phyloP scores from a whole-genome alignment of 2,888 invertebrate species.

The Drosophila affinis region DNA sequence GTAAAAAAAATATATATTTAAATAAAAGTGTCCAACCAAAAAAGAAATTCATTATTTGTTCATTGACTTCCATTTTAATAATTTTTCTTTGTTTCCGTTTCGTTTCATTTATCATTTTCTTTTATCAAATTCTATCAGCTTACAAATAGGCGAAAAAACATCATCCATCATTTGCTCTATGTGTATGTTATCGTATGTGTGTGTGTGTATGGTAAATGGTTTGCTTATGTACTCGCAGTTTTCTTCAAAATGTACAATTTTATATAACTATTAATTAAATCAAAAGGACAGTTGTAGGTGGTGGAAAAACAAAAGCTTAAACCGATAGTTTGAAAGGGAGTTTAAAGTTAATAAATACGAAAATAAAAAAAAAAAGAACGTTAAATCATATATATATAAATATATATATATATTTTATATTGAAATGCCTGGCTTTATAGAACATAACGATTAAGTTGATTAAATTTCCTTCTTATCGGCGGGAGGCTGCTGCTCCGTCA shows the following conservation, averaged over 20 bases:
- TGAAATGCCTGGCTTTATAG: conserved; percentile 48
- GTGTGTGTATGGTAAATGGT: neutral
- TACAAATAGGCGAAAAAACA: conserved; percentile 50
- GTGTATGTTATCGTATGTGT: conserved; percentile 27
- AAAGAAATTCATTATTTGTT: neutral
- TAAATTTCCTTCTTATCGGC: conserved; percentile 60
- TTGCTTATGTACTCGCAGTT: neutral
- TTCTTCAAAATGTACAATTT: neutral
- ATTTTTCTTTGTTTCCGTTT: neutral
- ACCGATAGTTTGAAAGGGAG: neutral
- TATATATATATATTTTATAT: conserved; percentile 33
- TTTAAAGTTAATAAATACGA: conserved; percentile 38
- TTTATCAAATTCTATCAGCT: conserved; percentile 39
- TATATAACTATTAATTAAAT: conserved; percentile 5
- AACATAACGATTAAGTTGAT: conserved; percentile 26
- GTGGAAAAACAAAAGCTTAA: conserved; percentile 19
- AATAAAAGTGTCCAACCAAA: neutral
- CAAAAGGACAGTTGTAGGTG: conserved; percentile 1
- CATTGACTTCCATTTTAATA: neutral
- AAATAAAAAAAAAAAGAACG: conserved; percentile 7
- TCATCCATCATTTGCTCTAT: conserved; percentile 20
- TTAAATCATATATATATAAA: conserved; percentile 27
- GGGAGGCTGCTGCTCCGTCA: conserved; percentile 7
- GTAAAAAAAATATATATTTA: neutral
- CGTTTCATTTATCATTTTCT: conserved; percentile 17